Evolutionary conservation across 2,113 vertebrate genomes (phyloP), one percentile per base, ranked within the genome.

Genomic region (Xiphophorus hellerii): DNA sequence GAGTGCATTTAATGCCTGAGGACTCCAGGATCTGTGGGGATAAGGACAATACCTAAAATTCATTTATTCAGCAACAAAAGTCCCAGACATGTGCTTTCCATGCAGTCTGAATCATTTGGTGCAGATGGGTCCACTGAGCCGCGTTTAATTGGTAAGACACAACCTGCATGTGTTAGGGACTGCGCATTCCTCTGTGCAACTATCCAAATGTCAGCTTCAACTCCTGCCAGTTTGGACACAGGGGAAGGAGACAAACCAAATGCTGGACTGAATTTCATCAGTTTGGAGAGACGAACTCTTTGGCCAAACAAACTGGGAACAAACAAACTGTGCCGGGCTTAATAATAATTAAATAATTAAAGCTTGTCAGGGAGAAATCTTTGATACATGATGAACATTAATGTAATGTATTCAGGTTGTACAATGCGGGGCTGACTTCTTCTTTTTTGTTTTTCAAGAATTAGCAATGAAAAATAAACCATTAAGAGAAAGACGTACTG

Each of bases 1-100:
- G 80, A 91, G 89, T 90, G 88, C 87, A 67, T 84, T 88, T 81
- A 78, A 64, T 42, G 90, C 92, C 85, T 0, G 9, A 71, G 87
- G 90, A 84, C 29, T 7, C 69, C 11, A 62, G 66, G 77, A 62
- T 73, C 73, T 72, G 66, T 87, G 88, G 83, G 69, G 78, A 76
- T 54, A 73, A 67, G 80, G 73, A 88, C 74, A 86, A 90, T 83
- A 86, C 64, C 70, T 62, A 78, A 89, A 88, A 84, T 87, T 90
- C 72, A 85, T 88, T 84, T 81, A 76, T 83, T 83, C 72, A 71
- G 68, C 64, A 71, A 68, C 66, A 78, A 48, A 68, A 68, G 68
- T 73, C 62, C 62, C 30, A 83, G 74, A 83, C 66, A 79, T 63
- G 71, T 83, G 78, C 69, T 75, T 81, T 76, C 77, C 51, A 54